Evolutionary conservation across 1,140 invertebrate genomes (phyloP).

Genomic region (Oryzaephilus surinamensis): DNA sequence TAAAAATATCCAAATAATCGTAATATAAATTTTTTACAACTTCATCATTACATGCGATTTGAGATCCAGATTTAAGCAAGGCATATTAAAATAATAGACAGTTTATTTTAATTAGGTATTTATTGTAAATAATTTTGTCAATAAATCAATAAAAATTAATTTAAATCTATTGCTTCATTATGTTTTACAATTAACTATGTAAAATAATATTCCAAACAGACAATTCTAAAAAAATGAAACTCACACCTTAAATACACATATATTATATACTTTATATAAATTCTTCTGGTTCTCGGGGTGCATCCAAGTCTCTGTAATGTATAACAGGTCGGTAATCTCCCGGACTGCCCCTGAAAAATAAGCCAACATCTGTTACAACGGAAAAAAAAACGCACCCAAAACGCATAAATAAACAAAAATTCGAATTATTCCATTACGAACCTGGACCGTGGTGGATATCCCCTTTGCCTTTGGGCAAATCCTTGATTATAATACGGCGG

Average conservation of each 20-base stretch:
- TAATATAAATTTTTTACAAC: too few species aligned
- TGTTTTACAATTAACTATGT: too few species aligned
- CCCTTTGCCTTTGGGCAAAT: slow-evolving; percentile 28
- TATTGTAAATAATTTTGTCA: too few species aligned
- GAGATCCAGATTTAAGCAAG: too few species aligned
- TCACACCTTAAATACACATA: background rate
- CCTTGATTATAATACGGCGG: slow-evolving; percentile 39
- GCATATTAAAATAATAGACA: too few species aligned
- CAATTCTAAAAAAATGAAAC: too few species aligned
- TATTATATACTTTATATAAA: slow-evolving; percentile 48
- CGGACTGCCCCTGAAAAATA: slow-evolving; percentile 43
- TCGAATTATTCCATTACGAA: slow-evolving; percentile 14
- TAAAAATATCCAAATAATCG: too few species aligned
- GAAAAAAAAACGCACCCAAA: background rate
- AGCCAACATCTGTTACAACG: background rate
- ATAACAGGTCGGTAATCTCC: slow-evolving; percentile 74
- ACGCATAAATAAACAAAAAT: slow-evolving; percentile 10
- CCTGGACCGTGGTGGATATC: slow-evolving; percentile 28
- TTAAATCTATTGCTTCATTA: too few species aligned
- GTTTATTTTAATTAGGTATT: too few species aligned
- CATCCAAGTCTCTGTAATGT: slow-evolving; percentile 85
- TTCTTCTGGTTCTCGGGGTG: slow-evolving; percentile 76
- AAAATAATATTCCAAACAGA: too few species aligned
- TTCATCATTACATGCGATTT: too few species aligned
- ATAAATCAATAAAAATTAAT: too few species aligned